phyloP scores from a whole-genome alignment of 2,113 vertebrate species.

The Paraplagusia blochii region DNA sequence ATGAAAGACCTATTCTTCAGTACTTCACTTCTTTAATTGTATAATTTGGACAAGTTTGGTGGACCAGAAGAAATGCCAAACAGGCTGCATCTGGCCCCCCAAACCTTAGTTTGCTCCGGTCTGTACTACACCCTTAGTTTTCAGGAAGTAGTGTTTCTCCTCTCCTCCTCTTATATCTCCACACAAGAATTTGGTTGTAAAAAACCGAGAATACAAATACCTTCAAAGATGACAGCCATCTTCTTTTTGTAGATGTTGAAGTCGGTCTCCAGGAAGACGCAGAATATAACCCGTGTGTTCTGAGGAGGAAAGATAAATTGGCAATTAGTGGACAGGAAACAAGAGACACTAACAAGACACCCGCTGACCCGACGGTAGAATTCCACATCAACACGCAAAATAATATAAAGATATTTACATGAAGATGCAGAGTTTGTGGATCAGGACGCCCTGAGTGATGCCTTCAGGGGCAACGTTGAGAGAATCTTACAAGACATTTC shows the following conservation, averaged over 20 bases:
- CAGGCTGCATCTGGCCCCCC: too few species aligned
- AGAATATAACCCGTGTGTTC: slow-evolving; percentile 96
- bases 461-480: too few species aligned
- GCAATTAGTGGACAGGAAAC: slow-evolving; percentile 31
- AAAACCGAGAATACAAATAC: slow-evolving; percentile 63
- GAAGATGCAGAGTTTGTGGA: slow-evolving; percentile 30
- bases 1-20: too few species aligned
- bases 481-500: slow-evolving; percentile 45
- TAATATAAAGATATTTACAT: slow-evolving; percentile 45
- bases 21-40: too few species aligned
- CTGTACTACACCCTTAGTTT: too few species aligned
- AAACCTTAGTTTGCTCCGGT: too few species aligned
- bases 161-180: too few species aligned
- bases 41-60: too few species aligned
- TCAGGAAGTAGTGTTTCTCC: too few species aligned
- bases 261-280: slow-evolving; percentile 95
- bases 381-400: slow-evolving; percentile 17
- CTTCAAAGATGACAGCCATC: slow-evolving; percentile 88
- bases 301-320: slow-evolving; percentile 63
- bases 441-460: slow-evolving; percentile 40
- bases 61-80: too few species aligned
- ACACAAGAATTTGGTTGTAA: neutral
- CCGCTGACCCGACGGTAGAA: slow-evolving; percentile 23
- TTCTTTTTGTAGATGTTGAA: slow-evolving; percentile 97
- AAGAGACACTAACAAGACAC: slow-evolving; percentile 27